phyloP scores from a whole-genome alignment of 2,113 vertebrate species.

The Poeciliopsis retropinna region DNA sequence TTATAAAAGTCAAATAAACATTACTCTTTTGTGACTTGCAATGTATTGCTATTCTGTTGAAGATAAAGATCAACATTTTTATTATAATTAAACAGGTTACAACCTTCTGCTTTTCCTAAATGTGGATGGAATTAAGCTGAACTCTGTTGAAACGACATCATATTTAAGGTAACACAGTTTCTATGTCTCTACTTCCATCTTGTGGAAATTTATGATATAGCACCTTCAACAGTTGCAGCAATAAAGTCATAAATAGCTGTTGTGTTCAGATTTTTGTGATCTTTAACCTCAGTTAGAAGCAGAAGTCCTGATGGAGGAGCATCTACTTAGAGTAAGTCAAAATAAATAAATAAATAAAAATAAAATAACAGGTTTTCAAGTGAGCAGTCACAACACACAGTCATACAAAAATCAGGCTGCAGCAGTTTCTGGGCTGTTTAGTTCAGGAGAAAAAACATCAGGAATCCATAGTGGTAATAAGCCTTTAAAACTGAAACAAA shows the following conservation, averaged over 20 bases:
- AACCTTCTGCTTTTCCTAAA: not conserved
- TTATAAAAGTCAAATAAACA: not conserved
- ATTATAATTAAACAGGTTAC: not conserved
- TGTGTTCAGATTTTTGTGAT: no score
- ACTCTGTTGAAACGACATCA: not conserved
- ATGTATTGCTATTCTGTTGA: not conserved
- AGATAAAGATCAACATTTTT: not conserved
- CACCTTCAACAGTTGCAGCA: no score
- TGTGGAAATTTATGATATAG: slow-evolving; percentile 20
- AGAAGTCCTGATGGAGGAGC: no score
- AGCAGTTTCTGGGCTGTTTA: not conserved
- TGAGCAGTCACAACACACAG: no score
- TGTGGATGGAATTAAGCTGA: not conserved
- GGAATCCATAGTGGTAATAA: not conserved
- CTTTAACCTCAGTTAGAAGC: no score
- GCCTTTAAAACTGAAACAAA: no score
- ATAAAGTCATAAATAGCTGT: not conserved
- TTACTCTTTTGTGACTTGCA: not conserved
- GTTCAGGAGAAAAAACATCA: not conserved
- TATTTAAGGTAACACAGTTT: not conserved
- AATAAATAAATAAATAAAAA: no score
- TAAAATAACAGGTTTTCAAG: no score
- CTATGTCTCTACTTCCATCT: slow-evolving; percentile 55
- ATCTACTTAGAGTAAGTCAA: no score
- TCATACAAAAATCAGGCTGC: no score